Base-by-base conservation (phyloP, 1,140 invertebrate species). In the Diachasma alloeum region DNA sequence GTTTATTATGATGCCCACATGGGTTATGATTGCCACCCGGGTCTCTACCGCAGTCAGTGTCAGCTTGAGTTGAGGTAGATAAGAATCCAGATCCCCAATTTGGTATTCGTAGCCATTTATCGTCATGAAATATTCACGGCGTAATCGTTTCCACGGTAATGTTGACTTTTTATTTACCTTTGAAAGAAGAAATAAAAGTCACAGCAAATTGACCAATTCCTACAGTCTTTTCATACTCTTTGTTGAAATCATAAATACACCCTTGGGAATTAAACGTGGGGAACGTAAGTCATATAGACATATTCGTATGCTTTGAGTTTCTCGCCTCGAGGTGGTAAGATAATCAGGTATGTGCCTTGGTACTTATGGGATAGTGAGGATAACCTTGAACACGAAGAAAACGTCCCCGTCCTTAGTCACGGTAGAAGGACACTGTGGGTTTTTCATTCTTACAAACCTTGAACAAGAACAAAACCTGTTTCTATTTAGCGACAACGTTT, bases 401-500 rank as follows among this genome's bases (percentile, higher is more conserved):
- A 17, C 37, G 22, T 31, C 37, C 42, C 67, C 39, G 24, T 72
- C 70, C 22, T 26, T 46, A 36, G 31, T 17, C 67, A 46, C 42
- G 39, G 26, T 24, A 56, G 67, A 75, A 75, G 74, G 74, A 75
- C 74, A 39, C 37, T 67, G 24, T 37, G n/a, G n/a, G 4, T 17
- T 48, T 17, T 48, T 48, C 46, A 4, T 13, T n/a, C 17, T 48
- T 48, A 44, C 46, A 75, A 75, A 75, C 74, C 74, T 75, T 75
- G 66, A 75, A 75, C 46, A 44, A 53, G 68, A 19, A 63, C 56
- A 63, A 75, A 75, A 75, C 74, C 74, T 69, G 74, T 75, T 75
- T 46, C 42, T n/a, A 75, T 75, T 75, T 53, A 75, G 63, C 74
- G 67, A 75, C 74, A 75, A 36, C 53, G 17, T 19, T 56, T 69